phyloP scores from a whole-genome alignment of 1,140 invertebrate species.

The Cepaea nemoralis region DNA sequence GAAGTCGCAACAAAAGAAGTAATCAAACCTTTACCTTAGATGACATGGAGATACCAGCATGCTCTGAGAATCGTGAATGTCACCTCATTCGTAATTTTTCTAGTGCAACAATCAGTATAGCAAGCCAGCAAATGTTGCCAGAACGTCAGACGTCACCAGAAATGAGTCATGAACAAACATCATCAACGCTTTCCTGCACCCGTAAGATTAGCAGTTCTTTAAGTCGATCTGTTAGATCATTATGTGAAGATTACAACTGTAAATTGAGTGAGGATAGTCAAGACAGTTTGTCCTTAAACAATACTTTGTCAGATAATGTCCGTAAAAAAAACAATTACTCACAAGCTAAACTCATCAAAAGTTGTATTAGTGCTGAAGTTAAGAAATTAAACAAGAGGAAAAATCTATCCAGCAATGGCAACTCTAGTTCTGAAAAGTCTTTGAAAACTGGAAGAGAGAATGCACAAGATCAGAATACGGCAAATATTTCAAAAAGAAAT shows the following conservation, averaged over 20 bases:
- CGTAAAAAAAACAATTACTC: background rate
- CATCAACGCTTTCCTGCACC: background rate
- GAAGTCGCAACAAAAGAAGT: constrained; percentile 9
- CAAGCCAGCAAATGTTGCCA: background rate
- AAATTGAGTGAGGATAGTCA: background rate
- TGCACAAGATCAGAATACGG: background rate
- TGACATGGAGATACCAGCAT: background rate
- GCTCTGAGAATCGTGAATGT: background rate
- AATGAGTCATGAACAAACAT: no score
- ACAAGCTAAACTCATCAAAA: background rate
- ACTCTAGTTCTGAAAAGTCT: background rate
- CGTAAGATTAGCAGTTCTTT: background rate
- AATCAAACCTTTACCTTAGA: constrained; percentile 17
- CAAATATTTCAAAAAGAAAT: background rate
- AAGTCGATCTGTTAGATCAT: background rate
- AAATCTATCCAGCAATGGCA: background rate
- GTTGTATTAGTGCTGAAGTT: background rate
- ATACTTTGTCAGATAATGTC: background rate
- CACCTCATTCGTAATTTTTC: constrained; percentile 1
- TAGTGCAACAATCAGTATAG: constrained; percentile 14
- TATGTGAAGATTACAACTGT: background rate
- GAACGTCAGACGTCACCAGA: background rate
- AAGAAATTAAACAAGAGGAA: background rate
- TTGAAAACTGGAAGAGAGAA: background rate
- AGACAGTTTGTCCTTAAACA: background rate